A percentile compares a stretch with the other conserved stretches of the same genome.
These are phyloP conservation scores for Gibbula magus DNA, from an alignment of 2,888 invertebrate genomes.

Conservation along the genomic window DNA sequence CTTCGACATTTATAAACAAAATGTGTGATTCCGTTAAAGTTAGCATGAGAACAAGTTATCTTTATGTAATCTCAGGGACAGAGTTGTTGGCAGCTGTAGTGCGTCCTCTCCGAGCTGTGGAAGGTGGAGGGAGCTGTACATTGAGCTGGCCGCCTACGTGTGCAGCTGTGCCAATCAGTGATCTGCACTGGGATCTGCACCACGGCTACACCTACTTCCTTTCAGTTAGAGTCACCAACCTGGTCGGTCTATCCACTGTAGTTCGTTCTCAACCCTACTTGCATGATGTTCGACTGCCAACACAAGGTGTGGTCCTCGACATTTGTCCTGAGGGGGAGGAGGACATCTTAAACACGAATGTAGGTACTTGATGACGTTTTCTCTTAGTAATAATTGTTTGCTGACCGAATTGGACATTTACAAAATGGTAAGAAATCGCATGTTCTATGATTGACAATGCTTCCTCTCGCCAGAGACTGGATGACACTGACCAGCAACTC, in stretches of 20 bases:
- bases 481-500: slow-evolving; percentile 46
- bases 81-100: neutral
- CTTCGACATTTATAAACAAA: neutral
- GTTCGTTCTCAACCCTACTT: slow-evolving; percentile 29
- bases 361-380: neutral
- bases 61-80: neutral
- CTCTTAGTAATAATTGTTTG: neutral
- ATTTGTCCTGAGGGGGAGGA: no score
- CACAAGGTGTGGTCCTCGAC: slow-evolving; percentile 34
- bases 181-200: slow-evolving; percentile 34
- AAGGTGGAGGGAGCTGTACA: neutral
- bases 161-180: slow-evolving; percentile 25
- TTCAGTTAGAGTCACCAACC: slow-evolving; percentile 35
- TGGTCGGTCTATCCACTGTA: slow-evolving; percentile 26
- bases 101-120: neutral
- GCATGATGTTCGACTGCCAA: no score
- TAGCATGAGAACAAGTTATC: no score
- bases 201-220: slow-evolving; percentile 35
- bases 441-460: no score
- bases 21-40: no score
- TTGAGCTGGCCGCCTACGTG: slow-evolving; percentile 31
- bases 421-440: no score
- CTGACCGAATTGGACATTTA: neutral
- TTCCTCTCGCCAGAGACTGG: slow-evolving; percentile 38
- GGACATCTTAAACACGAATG: neutral